phyloP scores from a whole-genome alignment of 1,140 invertebrate species.

The Drosophila pachea region DNA sequence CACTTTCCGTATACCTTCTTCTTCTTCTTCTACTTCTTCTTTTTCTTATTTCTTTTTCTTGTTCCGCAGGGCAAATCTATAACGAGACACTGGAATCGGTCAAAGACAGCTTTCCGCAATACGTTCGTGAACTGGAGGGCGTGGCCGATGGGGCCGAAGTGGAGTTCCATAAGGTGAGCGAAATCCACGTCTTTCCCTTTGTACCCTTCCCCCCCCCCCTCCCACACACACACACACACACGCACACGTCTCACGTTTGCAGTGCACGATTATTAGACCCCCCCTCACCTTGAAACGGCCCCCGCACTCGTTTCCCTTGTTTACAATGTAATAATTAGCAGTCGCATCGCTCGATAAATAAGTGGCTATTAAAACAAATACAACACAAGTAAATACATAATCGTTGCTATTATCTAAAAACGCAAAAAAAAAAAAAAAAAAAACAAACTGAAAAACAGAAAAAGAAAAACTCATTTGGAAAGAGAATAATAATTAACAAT shows the following conservation, averaged over 20 bases:
- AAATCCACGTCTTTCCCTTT: neutral
- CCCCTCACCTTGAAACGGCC: too few relatives aligned
- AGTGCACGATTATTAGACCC: too few relatives aligned
- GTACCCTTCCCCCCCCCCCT: neutral
- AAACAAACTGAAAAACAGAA: too few relatives aligned
- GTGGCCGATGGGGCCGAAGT: slow-evolving; percentile 90
- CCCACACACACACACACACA: neutral
- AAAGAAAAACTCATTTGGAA: too few relatives aligned
- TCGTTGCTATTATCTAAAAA: slow-evolving; percentile 23
- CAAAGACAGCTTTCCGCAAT: slow-evolving; percentile 87
- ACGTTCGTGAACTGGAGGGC: slow-evolving; percentile 90
- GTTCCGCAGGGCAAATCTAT: slow-evolving; percentile 81
- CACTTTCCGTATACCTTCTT: neutral
- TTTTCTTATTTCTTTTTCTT: neutral
- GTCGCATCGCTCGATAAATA: slow-evolving; percentile 48
- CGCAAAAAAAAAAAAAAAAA: too few relatives aligned
- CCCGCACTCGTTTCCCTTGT: too few relatives aligned
- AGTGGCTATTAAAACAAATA: slow-evolving; percentile 52
- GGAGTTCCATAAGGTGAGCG: slow-evolving; percentile 87
- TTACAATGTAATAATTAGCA: slow-evolving; percentile 31
- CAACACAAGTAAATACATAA: slow-evolving; percentile 31
- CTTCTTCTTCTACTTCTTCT: neutral
- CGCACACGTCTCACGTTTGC: too few relatives aligned
- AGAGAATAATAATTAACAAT: slow-evolving; percentile 4
- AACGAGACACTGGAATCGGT: slow-evolving; percentile 85